Evolutionary conservation across 2,797 vertebrate genomes (phyloP).

Genomic region (Sylvia borin): DNA sequence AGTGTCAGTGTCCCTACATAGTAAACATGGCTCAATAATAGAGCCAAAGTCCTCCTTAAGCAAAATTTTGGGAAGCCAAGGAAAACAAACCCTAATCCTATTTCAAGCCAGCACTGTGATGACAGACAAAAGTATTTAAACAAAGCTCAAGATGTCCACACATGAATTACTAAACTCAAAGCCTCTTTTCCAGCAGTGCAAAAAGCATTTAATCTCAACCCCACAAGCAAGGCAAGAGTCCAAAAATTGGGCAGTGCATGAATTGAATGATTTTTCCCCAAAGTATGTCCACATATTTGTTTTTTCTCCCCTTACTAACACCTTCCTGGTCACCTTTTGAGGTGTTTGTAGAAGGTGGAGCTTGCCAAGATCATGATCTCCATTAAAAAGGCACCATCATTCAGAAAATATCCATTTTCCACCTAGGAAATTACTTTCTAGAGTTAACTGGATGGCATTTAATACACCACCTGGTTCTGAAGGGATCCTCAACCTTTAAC

Average conservation of each 20-base stretch:
- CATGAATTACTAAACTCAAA: background rate
- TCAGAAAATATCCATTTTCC: background rate
- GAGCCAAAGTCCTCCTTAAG: background rate
- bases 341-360: background rate
- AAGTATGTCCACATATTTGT: background rate
- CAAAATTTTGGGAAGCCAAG: background rate
- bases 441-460: background rate
- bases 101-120: background rate
- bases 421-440: background rate
- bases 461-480: background rate
- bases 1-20: background rate
- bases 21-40: background rate
- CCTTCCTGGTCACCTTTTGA: background rate
- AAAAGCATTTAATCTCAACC: background rate
- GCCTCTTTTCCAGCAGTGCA: background rate
- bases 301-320: background rate
- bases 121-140: conserved; percentile 10
- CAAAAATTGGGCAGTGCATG: background rate
- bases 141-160: conserved; percentile 7
- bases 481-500: background rate
- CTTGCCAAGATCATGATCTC: background rate
- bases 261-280: background rate
- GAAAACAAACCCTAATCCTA: conserved; percentile 35
- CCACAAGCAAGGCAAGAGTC: background rate
- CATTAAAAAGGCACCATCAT: background rate